Base-by-base conservation (phyloP, 2,888 invertebrate genomes). In the Sarcophaga subvicina region DNA sequence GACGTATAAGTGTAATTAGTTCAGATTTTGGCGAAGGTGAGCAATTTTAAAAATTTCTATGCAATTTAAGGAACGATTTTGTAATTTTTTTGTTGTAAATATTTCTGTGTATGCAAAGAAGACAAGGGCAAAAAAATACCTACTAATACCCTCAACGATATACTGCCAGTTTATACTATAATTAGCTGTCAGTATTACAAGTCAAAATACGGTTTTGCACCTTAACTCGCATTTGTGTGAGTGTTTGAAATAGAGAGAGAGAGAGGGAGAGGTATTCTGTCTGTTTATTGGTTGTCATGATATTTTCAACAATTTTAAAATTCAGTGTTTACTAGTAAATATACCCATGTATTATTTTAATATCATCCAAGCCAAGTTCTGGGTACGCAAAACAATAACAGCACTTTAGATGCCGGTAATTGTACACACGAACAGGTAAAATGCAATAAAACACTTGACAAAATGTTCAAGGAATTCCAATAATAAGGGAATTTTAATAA, bases 31-130 rank as follows among this genome's bases (percentile, higher is more conserved):
- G 69, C 54, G 69, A 75, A 80, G 78, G 71, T 78, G 77, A 80
- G 80, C 14, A 80, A 80, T 77, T 80, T 62, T 72, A 79, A 27
- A 54, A 49, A 60, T 73, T 80, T 78, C 64, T 83, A 77, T 80
- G 73, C 66, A 82, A 47, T 75, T 78, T 71, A 54, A 79, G 72
- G 67, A 86, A 67, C 49, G 47, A 54, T 73, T 82, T 49, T 4
- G 66, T 27, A 59, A 69, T 49, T 60, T 49, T 79, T 47, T 12
- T 49, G 64, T 17, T 45, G 63, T 80, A 25, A 22, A 0, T 11
- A 60, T 49, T 80, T 75, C 5, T 67, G 5, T 59, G 64, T 59
- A 11, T n/a, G 27, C 27, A 17, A 67, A 20, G 6, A 62, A 25
- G 72, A 49, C 69, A 63, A 54, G 59, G 54, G 10, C 22, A 14